phyloP scores from a whole-genome alignment of 2,113 vertebrate species.

The Excalfactoria chinensis region DNA sequence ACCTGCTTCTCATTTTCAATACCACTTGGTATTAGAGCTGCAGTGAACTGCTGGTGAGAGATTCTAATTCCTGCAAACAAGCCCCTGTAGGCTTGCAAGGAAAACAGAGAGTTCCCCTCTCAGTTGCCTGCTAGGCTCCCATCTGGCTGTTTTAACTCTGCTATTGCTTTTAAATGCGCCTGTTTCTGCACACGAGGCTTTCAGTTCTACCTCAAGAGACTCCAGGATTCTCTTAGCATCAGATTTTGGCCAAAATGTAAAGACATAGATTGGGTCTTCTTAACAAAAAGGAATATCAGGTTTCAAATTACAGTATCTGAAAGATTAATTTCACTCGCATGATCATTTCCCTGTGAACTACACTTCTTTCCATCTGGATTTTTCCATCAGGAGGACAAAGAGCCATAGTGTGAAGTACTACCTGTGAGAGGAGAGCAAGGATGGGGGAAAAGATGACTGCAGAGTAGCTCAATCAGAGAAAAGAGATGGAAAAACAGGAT shows the following conservation, averaged over 20 bases:
- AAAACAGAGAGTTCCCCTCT: conserved; percentile 68
- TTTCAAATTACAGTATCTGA: conserved; percentile 58
- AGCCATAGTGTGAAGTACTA: conserved; percentile 10
- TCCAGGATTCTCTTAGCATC: background rate
- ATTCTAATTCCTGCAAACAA: conserved; percentile 76
- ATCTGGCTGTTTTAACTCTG: conserved; percentile 72
- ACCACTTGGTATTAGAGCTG: conserved; percentile 70
- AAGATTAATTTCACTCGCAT: conserved; percentile 52
- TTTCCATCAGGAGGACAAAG: conserved; percentile 60
- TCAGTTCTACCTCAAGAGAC: conserved; percentile 56
- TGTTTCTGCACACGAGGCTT: conserved; percentile 42
- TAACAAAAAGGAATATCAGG: conserved; percentile 45
- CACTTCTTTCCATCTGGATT: conserved; percentile 54
- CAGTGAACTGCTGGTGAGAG: conserved; percentile 71
- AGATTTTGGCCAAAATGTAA: conserved; percentile 20
- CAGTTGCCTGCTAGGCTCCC: conserved; percentile 68
- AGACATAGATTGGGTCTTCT: conserved; percentile 41
- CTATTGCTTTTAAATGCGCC: conserved; percentile 69
- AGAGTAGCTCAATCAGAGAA: conserved; percentile 3
- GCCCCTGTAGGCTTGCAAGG: conserved; percentile 69
- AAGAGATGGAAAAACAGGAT: background rate
- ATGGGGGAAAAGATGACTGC: background rate
- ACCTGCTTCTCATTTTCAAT: conserved; percentile 72
- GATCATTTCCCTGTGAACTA: conserved; percentile 44
- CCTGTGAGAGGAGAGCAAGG: conserved; percentile 19